Evolutionary conservation across 2,113 vertebrate genomes (phyloP), one percentile per base, ranked within the genome.

Genomic region (Burhinus oedicnemus): DNA sequence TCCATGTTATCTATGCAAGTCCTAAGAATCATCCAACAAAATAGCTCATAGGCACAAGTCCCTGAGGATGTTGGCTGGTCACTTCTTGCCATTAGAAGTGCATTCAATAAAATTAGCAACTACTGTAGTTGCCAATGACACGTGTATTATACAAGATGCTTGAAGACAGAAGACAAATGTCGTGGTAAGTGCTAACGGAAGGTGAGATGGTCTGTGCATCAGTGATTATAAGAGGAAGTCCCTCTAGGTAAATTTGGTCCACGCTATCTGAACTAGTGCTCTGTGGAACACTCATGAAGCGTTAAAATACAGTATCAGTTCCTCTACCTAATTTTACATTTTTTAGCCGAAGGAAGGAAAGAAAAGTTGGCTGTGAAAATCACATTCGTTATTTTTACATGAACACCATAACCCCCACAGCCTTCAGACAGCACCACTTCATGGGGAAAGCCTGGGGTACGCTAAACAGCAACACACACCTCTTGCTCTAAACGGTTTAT

Each of bases 121-220:
- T 17, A 11, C 1, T 34, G 29, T 7, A 47, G 20, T 38, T 71
- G 45, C 47, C 36, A 14, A 5, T 8, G 51, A 49, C 55, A 61
- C 6, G 0, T 3, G 7, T 14, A 6, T 45, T 22, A 45, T 4
- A 47, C 12, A 36, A 65, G 30, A 38, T 14, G 17, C 21, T 49
- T 20, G 30, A 60, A 80, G 45, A 49, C 5, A 18, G 30, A 69
- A 55, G 23, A 58, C 34, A 65, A 77, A 62, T 1, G 2, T 17
- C 47, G 66, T 21, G 18, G 11, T 38, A 16, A 57, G 23, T 8
- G 11, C 30, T 44, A 84, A 34, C 6, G 19, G 26, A 70, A 49
- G 19, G 12, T 1, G 2, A 58, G 66, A 27, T 6, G 8, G 15
- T 55, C 47, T 30, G 83, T 2, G 3, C 54, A 74, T 47, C 29